Conservation (phyloP, 2,797 vertebrate species). For the Anniella stebbinsi region DNA sequence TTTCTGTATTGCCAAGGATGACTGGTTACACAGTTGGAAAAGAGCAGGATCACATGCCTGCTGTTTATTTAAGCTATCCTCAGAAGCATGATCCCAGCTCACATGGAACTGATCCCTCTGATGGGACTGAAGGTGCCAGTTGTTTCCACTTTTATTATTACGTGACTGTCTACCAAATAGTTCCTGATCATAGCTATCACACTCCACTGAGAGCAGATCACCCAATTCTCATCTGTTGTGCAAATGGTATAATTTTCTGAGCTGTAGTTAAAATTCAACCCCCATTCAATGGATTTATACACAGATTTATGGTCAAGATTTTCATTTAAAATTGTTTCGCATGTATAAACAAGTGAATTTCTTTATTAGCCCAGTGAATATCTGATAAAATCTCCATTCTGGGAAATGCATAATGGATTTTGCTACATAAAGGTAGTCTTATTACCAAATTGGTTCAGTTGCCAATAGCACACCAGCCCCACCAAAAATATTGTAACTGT, state of each 20-base stretch:
- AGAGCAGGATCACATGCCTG: neutral
- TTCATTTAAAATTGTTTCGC: neutral
- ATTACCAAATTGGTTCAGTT: neutral
- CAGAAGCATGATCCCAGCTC: neutral
- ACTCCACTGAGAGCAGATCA: neutral
- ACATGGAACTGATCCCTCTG: neutral
- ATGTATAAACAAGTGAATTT: neutral
- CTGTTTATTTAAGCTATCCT: neutral
- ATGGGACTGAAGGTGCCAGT: neutral
- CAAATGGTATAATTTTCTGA: neutral
- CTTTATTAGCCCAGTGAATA: constrained; percentile 4
- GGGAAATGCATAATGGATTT: neutral
- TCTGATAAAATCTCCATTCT: neutral
- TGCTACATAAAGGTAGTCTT: neutral
- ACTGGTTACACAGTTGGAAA: neutral
- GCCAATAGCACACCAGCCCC: neutral
- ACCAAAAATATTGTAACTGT: neutral
- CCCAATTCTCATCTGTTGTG: neutral
- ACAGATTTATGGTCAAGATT: neutral
- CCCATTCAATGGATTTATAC: neutral
- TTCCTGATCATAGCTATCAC: neutral
- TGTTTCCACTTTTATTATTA: neutral
- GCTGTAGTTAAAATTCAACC: neutral
- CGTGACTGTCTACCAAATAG: too few species aligned
- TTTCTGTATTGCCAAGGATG: neutral